Conservation (phyloP, 2,797 vertebrate genomes). For the Pseudopleuronectes americanus region DNA sequence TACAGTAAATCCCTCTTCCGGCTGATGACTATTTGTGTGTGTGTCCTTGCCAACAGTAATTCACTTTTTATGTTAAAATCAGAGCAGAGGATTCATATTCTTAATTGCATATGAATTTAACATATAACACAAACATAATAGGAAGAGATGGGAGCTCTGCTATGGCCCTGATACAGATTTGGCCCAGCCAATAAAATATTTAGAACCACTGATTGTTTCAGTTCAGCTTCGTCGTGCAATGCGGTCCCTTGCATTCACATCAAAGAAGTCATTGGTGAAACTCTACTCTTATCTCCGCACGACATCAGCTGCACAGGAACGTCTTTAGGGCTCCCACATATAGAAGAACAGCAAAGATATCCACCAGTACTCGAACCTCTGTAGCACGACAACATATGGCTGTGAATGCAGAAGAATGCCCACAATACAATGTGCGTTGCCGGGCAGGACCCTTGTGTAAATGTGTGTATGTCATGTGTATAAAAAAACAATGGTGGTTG, state of each 20-base stretch:
- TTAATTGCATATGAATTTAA: conserved; percentile 37
- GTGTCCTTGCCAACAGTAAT: conserved; percentile 28
- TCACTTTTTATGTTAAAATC: conserved; percentile 27
- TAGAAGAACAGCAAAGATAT: conserved; percentile 24
- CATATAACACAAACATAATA: conserved; percentile 37
- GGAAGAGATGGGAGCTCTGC: conserved; percentile 22
- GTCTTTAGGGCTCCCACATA: conserved; percentile 36
- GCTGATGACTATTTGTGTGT: conserved; percentile 22
- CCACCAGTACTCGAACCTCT: conserved; percentile 6
- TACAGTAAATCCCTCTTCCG: conserved; percentile 20
- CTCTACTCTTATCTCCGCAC: conserved; percentile 43
- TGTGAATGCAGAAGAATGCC: background rate
- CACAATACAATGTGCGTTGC: background rate
- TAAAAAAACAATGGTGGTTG: background rate
- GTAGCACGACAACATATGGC: conserved; percentile 3
- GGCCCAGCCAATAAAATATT: conserved; percentile 71
- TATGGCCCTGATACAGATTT: conserved; percentile 16
- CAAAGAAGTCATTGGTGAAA: conserved; percentile 66
- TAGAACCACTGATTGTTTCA: conserved; percentile 60
- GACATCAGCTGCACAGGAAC: conserved; percentile 20
- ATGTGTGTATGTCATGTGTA: background rate
- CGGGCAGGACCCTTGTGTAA: background rate
- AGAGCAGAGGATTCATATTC: conserved; percentile 10
- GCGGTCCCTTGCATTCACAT: conserved; percentile 58
- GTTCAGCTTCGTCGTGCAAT: conserved; percentile 47